Base-by-base conservation (phyloP, 2,797 vertebrate genomes). In the Brotula barbata region DNA sequence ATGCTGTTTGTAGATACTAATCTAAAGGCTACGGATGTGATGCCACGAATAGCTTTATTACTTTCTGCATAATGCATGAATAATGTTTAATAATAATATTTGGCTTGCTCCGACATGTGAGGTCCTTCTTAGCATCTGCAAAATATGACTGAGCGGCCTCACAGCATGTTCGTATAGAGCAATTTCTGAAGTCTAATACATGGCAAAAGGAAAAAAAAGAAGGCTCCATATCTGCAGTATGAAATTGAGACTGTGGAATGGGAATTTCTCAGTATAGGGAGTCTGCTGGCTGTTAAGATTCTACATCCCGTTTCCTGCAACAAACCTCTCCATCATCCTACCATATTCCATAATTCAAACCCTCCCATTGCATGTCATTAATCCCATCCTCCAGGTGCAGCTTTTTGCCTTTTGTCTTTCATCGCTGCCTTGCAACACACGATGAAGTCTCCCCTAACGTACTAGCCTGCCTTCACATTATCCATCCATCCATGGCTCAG, bases 51-150 rank as follows among this genome's bases (percentile, higher is more conserved):
- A 63, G 25, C 58, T 76, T 28, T 1, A 7, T 59, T 57, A 45
- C n/a, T n/a, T n/a, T 50, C 34, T 73, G 44, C 54, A n/a, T n/a
- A n/a, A n/a, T 68, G 89, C 85, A 91, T 90, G 89, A 65, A 60
- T 55, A 65, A 50, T 58, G 34, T n/a, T n/a, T n/a, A n/a, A n/a
- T n/a, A n/a, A n/a, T 23, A 44, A 20, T 72, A 49, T 58, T 49
- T 36, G 54, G 28, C 51, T 23, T 68, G 42, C 14, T 25, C 45
- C 58, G 78, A 77, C 75, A 72, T 82, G 70, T 52, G 54, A 77
- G 47, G 33, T 71, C 49, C 52, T 40, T 55, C 3, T n/a, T 39
- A 75, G 59, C 64, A 49, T 72, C 52, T 48, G 34, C 33, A 22
- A 50, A 53, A 52, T 59, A 52, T 50, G 33, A 46, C 34, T 14